A percentile compares a stretch with the other conserved stretches of the same genome.
These are phyloP conservation scores for Gymnosoma rotundatum DNA, from an alignment of 2,888 invertebrate genomes.

Conservation along the genomic window DNA sequence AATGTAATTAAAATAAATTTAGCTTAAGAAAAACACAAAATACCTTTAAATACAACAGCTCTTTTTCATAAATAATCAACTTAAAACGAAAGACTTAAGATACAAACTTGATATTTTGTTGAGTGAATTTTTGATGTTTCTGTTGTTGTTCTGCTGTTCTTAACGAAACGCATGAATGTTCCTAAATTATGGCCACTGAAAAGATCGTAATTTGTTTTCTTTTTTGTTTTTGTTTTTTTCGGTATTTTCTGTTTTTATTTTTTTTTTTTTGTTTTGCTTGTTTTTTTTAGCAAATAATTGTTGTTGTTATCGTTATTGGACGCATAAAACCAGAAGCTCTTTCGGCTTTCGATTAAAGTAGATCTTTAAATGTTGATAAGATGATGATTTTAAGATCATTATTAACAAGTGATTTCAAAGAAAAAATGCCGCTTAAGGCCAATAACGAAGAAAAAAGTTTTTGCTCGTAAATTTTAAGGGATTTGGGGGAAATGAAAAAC, in stretches of 20 bases:
- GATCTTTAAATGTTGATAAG: slow-evolving; percentile 76
- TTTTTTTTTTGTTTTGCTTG: slow-evolving; percentile 12
- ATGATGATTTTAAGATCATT: slow-evolving; percentile 76
- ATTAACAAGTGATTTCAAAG: slow-evolving; percentile 78
- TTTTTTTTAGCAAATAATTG: slow-evolving; percentile 58
- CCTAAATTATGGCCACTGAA: slow-evolving; percentile 63
- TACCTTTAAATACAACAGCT: slow-evolving; percentile 23
- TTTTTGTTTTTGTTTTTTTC: slow-evolving; percentile 15
- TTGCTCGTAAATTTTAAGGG: slow-evolving; percentile 61
- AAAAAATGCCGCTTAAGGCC: slow-evolving; percentile 59
- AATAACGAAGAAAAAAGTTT: slow-evolving; percentile 60
- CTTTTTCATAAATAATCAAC: slow-evolving; percentile 56
- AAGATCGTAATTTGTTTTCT: slow-evolving; percentile 65
- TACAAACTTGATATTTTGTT: slow-evolving; percentile 54
- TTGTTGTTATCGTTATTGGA: slow-evolving; percentile 65
- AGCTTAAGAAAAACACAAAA: slow-evolving; percentile 48
- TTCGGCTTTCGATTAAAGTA: slow-evolving; percentile 80
- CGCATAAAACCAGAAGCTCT: slow-evolving; percentile 79
- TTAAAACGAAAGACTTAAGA: slow-evolving; percentile 66
- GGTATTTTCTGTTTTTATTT: neutral
- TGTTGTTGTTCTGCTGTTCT: slow-evolving; percentile 23
- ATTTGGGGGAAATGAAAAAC: slow-evolving; percentile 53
- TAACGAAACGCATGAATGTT: slow-evolving; percentile 62
- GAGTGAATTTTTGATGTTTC: slow-evolving; percentile 7
- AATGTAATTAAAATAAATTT: slow-evolving; percentile 70